Evolutionary conservation across 1,140 invertebrate genomes (phyloP).

Genomic region (Pachypsylla venusta): DNA sequence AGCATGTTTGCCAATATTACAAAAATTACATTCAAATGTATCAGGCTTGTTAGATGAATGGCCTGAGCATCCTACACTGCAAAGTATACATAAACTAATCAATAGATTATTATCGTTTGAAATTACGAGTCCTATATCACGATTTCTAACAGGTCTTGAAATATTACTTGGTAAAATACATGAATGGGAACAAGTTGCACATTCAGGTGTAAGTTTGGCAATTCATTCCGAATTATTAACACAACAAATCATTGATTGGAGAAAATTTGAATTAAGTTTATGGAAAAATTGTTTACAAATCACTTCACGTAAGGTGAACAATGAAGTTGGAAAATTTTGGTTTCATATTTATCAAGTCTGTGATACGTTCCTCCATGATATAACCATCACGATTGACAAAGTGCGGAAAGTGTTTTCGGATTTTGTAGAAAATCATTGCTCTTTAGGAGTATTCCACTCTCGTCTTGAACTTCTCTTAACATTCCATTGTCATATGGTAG

Average conservation of each 20-base stretch:
- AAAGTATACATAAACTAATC: slow-evolving; percentile 53
- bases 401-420: slow-evolving; percentile 26
- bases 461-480: slow-evolving; percentile 61
- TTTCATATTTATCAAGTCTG: slow-evolving; percentile 66
- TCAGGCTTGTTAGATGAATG: slow-evolving; percentile 59
- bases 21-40: slow-evolving; percentile 43
- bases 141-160: slow-evolving; percentile 82
- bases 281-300: slow-evolving; percentile 48
- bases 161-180: slow-evolving; percentile 65
- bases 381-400: not conserved
- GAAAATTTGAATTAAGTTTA: slow-evolving; percentile 72
- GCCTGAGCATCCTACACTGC: slow-evolving; percentile 78
- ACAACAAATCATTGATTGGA: slow-evolving; percentile 74
- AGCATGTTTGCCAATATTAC: slow-evolving; percentile 50
- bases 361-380: slow-evolving; percentile 30
- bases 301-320: slow-evolving; percentile 36
- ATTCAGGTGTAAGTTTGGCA: slow-evolving; percentile 65
- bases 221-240: slow-evolving; percentile 52
- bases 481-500: slow-evolving; percentile 57
- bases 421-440: slow-evolving; percentile 73
- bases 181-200: slow-evolving; percentile 85
- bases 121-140: slow-evolving; percentile 63
- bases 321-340: slow-evolving; percentile 68
- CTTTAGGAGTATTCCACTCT: slow-evolving; percentile 65
- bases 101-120: slow-evolving; percentile 62